phyloP scores from a whole-genome alignment of 2,797 vertebrate species.

The Buceros bicornis region DNA sequence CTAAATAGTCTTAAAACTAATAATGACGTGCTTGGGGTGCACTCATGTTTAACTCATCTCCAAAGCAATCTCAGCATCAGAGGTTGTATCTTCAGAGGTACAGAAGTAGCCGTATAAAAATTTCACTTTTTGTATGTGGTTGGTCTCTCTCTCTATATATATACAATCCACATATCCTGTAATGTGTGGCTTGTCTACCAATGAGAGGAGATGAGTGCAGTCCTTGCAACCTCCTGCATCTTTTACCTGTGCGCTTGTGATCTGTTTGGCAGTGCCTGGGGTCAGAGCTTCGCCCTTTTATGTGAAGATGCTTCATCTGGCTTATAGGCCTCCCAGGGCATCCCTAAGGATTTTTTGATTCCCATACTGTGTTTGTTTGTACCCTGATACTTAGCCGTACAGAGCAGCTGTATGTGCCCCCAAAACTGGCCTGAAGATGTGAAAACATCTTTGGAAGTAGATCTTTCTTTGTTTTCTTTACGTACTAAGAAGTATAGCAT shows the following conservation, averaged over 20 bases:
- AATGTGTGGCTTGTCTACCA: background rate
- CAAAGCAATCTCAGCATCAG: background rate
- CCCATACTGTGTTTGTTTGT: background rate
- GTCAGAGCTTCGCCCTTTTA: background rate
- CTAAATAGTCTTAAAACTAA: background rate
- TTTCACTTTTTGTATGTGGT: background rate
- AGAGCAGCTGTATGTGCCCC: background rate
- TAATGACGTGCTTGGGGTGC: fast-evolving
- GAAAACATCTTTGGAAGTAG: background rate
- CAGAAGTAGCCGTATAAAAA: background rate
- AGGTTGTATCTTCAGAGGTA: background rate
- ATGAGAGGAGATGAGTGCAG: background rate
- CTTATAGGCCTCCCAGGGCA: background rate
- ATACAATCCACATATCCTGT: background rate
- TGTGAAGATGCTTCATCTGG: background rate
- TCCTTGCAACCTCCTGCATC: background rate
- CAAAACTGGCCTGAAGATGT: background rate
- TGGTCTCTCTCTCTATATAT: background rate
- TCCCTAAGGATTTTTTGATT: background rate
- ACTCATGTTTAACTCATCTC: background rate
- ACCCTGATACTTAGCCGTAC: background rate
- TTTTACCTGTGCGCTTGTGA: background rate
- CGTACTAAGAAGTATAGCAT: background rate
- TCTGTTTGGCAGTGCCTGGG: background rate
- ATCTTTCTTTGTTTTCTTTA: background rate